A percentile compares a stretch with the other conserved stretches of the same genome.
phyloP scores from a whole-genome alignment of 2,113 vertebrate genomes.

The Sebastes fasciatus region DNA sequence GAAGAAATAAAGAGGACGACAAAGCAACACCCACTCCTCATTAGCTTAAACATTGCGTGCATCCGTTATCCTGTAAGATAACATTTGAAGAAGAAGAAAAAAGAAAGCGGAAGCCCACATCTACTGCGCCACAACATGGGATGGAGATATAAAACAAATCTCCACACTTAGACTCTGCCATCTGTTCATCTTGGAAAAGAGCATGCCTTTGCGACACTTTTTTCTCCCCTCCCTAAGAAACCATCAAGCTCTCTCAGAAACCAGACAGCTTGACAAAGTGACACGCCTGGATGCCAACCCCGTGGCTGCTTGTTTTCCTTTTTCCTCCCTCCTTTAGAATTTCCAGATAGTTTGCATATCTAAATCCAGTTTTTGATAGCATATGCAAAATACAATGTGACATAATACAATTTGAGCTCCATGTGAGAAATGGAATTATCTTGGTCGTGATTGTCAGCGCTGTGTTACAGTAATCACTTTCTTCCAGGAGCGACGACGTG shows the following conservation, averaged over 20 bases:
- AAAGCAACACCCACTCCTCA: slow-evolving; percentile 74
- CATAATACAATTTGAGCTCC: slow-evolving; percentile 78
- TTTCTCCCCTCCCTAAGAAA: slow-evolving; percentile 60
- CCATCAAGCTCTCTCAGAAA: slow-evolving; percentile 67
- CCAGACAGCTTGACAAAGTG: slow-evolving; percentile 74
- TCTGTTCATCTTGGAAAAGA: slow-evolving; percentile 73
- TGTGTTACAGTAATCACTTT: slow-evolving; percentile 75
- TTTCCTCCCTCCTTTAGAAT: not conserved
- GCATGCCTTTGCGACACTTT: slow-evolving; percentile 53
- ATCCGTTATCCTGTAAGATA: slow-evolving; percentile 65
- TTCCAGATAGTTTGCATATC: slow-evolving; percentile 71
- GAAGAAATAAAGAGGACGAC: slow-evolving; percentile 63
- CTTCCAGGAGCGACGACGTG: slow-evolving; percentile 61
- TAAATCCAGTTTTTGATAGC: slow-evolving; percentile 74
- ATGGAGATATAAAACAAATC: slow-evolving; percentile 74
- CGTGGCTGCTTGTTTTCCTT: slow-evolving; percentile 33
- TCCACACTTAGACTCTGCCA: slow-evolving; percentile 73
- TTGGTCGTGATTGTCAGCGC: slow-evolving; percentile 64
- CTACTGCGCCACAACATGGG: slow-evolving; percentile 53
- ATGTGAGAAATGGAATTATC: slow-evolving; percentile 78
- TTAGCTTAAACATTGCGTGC: slow-evolving; percentile 70
- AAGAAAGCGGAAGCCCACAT: slow-evolving; percentile 48
- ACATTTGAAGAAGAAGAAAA: slow-evolving; percentile 48
- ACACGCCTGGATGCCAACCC: slow-evolving; percentile 69
- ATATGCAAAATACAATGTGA: slow-evolving; percentile 73